phyloP scores from a whole-genome alignment of 1,140 invertebrate species.

The Drosophila santomea region DNA sequence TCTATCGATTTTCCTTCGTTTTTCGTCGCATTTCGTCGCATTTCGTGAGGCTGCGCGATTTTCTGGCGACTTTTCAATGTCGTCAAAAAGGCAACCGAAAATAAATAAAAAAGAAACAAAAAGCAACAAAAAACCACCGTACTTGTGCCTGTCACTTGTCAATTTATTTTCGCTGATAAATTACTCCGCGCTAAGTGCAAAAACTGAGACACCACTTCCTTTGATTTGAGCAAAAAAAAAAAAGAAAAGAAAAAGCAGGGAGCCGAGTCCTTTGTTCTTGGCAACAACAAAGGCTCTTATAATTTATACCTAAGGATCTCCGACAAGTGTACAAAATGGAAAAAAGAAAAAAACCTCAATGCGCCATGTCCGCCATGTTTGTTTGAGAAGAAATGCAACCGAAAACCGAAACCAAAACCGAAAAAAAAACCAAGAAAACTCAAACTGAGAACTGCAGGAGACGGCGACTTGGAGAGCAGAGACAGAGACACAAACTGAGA shows the following conservation, averaged over 20 bases:
- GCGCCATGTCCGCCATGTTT: slow-evolving; percentile 38
- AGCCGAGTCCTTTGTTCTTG: slow-evolving; percentile 43
- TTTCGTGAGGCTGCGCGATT: slow-evolving; percentile 46
- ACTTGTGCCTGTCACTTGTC: slow-evolving; percentile 17
- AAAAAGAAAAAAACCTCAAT: slow-evolving; percentile 23
- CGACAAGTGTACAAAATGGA: slow-evolving; percentile 32
- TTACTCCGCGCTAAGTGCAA: not conserved
- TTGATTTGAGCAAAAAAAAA: not conserved
- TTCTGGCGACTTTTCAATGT: slow-evolving; percentile 45
- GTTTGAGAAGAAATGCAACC: slow-evolving; percentile 52
- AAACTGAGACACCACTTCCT: slow-evolving; percentile 1
- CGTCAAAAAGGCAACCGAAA: slow-evolving; percentile 16
- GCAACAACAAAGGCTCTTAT: slow-evolving; percentile 21
- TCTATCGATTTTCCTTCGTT: slow-evolving; percentile 67
- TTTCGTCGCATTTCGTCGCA: slow-evolving; percentile 30
- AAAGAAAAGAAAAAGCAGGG: not conserved
- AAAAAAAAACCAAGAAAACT: slow-evolving; percentile 8
- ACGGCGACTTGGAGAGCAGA: slow-evolving; percentile 29
- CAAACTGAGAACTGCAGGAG: slow-evolving; percentile 33
- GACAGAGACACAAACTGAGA: slow-evolving; percentile 9
- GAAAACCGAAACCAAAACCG: slow-evolving; percentile 6
- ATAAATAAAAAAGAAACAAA: not conserved
- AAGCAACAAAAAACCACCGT: not conserved
- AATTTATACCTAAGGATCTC: slow-evolving; percentile 37
- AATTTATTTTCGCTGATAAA: slow-evolving; percentile 26